Evolutionary conservation across 2,113 vertebrate species (phyloP).

Genomic region (Neofelis nebulosa): DNA sequence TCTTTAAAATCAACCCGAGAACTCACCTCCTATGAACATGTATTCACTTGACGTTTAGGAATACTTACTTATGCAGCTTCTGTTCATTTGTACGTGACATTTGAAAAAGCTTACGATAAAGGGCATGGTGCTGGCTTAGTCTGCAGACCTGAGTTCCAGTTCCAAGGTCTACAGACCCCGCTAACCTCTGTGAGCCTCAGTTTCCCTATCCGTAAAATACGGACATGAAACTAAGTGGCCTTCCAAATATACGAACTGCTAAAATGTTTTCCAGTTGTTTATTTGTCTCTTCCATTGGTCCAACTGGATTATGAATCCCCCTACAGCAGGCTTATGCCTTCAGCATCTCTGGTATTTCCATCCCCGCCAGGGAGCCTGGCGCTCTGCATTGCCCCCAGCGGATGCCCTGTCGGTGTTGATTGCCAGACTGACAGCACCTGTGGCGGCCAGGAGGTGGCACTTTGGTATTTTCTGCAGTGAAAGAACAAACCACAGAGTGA

Average conservation of each 20-base stretch:
- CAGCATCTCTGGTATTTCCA: neutral
- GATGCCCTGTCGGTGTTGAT: neutral
- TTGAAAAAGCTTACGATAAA: neutral
- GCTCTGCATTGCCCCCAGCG: neutral
- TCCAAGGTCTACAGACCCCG: neutral
- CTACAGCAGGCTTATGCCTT: neutral
- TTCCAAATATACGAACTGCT: neutral
- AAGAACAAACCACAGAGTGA: slow-evolving; percentile 10
- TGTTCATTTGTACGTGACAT: neutral
- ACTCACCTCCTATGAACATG: neutral
- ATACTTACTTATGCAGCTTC: neutral
- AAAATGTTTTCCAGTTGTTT: neutral
- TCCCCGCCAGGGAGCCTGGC: neutral
- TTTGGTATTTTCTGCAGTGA: slow-evolving; percentile 49
- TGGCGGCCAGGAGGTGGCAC: slow-evolving; percentile 42
- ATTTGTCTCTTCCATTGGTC: neutral
- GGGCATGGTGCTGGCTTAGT: neutral
- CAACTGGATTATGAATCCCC: neutral
- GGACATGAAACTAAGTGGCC: neutral
- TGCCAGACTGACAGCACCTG: neutral
- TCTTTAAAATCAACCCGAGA: slow-evolving; percentile 27
- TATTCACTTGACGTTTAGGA: neutral
- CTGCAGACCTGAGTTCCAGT: neutral
- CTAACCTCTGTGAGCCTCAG: neutral
- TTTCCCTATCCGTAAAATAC: neutral